These are phyloP conservation scores for Gopherus flavomarginatus DNA, from an alignment of 2,113 vertebrate genomes.

Conservation along the genomic window DNA sequence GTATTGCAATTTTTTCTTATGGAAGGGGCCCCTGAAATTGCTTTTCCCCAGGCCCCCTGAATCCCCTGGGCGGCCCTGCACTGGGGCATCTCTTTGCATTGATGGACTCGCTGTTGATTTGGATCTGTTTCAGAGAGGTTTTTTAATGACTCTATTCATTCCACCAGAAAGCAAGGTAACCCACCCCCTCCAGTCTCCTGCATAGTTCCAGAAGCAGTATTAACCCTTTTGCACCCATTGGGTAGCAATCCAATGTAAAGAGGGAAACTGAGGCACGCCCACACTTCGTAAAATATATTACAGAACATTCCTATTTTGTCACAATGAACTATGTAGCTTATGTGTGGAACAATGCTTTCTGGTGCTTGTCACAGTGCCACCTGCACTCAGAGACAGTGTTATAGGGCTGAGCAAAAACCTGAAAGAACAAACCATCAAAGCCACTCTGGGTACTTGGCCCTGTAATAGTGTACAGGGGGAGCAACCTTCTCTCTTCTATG, in stretches of 20 bases:
- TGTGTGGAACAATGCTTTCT: background rate
- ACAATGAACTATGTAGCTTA: background rate
- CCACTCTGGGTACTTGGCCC: background rate
- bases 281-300: background rate
- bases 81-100: too few relatives aligned
- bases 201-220: background rate
- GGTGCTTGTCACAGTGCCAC: too few relatives aligned
- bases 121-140: too few relatives aligned
- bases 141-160: too few relatives aligned
- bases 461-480: background rate
- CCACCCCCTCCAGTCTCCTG: too few relatives aligned
- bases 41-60: too few relatives aligned
- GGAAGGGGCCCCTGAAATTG: too few relatives aligned
- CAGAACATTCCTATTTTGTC: background rate
- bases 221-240: background rate
- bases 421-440: background rate
- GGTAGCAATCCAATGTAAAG: background rate
- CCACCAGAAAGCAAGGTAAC: too few relatives aligned
- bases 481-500: background rate
- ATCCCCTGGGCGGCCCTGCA: too few relatives aligned
- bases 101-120: too few relatives aligned
- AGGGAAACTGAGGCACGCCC: background rate
- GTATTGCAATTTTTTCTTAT: too few relatives aligned
- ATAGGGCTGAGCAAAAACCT: background rate
- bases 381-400: background rate